phyloP scores from a whole-genome alignment of 2,113 vertebrate genomes.

The Psophia crepitans region DNA sequence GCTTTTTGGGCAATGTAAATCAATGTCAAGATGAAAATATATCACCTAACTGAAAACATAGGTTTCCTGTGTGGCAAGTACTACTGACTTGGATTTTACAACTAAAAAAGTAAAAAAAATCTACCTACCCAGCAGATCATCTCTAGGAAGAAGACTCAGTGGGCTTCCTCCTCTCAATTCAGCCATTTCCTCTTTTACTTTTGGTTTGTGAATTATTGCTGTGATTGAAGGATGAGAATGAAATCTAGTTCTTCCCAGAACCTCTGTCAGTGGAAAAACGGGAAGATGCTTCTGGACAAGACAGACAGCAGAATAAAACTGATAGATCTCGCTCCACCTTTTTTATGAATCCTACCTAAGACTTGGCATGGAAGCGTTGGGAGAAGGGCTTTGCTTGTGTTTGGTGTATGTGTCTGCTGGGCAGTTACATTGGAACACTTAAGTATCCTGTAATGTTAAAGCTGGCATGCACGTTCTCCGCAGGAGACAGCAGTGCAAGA shows the following conservation, averaged over 20 bases:
- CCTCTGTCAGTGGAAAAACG: background rate
- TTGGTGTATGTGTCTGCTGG: background rate
- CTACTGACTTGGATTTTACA: background rate
- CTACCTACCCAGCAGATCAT: background rate
- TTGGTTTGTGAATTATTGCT: conserved; percentile 16
- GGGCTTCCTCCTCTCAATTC: background rate
- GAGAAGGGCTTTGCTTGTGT: background rate
- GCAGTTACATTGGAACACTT: background rate
- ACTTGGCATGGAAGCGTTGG: background rate
- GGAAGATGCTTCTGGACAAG: background rate
- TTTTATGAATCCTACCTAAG: background rate
- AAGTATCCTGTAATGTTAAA: background rate
- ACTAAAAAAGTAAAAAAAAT: background rate
- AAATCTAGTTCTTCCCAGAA: background rate
- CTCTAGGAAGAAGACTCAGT: background rate
- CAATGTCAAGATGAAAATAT: background rate
- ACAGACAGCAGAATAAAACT: background rate
- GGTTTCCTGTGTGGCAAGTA: background rate
- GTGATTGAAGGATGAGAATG: background rate
- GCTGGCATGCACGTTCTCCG: background rate
- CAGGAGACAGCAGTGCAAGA: background rate
- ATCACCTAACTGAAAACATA: background rate
- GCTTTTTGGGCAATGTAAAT: background rate
- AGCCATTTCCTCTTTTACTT: conserved; percentile 10
- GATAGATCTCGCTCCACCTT: background rate